phyloP scores from a whole-genome alignment of 2,113 vertebrate species.

The Pseudorhombus dupliciocellatus region DNA sequence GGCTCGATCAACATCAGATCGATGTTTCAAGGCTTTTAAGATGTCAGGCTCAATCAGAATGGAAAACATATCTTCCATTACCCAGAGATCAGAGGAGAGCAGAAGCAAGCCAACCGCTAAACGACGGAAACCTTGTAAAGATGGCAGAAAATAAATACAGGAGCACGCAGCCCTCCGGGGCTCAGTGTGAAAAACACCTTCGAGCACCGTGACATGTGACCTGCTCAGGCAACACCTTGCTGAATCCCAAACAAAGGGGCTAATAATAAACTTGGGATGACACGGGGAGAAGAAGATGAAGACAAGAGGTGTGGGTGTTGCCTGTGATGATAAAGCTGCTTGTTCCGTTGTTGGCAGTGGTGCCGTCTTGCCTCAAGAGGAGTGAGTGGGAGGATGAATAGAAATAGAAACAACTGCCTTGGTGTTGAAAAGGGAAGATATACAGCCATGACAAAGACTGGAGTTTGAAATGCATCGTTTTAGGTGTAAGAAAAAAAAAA shows the following conservation, averaged over 20 bases:
- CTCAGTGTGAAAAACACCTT: conserved; percentile 34
- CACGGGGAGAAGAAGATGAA: background rate
- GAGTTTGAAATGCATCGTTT: background rate
- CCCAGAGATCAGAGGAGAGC: conserved; percentile 1
- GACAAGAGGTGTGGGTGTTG: conserved; percentile 20
- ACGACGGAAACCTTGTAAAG: conserved; percentile 36
- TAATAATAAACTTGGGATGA: conserved; percentile 50
- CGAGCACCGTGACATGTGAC: background rate
- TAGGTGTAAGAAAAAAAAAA: background rate
- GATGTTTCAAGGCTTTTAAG: conserved; percentile 66
- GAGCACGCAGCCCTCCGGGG: background rate
- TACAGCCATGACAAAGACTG: conserved; percentile 12
- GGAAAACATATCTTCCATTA: conserved; percentile 22
- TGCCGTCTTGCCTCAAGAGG: conserved; percentile 45
- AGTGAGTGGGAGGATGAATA: conserved; percentile 44
- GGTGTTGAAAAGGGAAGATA: background rate
- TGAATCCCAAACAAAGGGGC: conserved; percentile 15
- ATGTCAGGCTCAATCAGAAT: conserved; percentile 45
- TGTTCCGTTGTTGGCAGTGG: conserved; percentile 35
- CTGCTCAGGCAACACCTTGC: conserved; percentile 4
- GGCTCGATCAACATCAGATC: conserved; percentile 50
- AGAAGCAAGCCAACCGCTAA: background rate
- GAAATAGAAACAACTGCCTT: conserved; percentile 31
- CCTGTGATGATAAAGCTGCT: conserved; percentile 43
- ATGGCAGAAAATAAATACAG: conserved; percentile 19